Percentiles rank a stretch among this genome's conserved stretches.
Evolutionary conservation across 2,888 invertebrate genomes (phyloP).

Genomic region (Kuschelorhynchus macadamiae): DNA sequence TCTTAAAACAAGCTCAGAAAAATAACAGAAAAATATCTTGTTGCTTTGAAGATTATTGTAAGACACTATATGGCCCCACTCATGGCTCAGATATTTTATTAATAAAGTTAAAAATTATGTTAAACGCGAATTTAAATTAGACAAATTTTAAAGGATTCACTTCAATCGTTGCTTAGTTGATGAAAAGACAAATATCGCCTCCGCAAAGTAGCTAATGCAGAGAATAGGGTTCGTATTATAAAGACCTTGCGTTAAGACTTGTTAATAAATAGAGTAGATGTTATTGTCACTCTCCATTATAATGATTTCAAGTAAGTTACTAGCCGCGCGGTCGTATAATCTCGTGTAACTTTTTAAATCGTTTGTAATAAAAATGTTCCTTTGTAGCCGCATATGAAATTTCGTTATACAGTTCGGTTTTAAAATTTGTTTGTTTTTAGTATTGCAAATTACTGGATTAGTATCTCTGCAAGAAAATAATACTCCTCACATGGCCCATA

Average conservation of each 20-base stretch:
- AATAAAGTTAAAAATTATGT: too few relatives aligned
- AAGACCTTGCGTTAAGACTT: conserved; percentile 65
- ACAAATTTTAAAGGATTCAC: too few relatives aligned
- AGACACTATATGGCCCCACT: too few relatives aligned
- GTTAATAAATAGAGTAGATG: conserved; percentile 67
- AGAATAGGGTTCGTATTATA: conserved; percentile 65
- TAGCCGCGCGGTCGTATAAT: conserved; percentile 53
- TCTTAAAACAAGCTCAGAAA: too few relatives aligned
- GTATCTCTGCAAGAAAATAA: conserved; percentile 10
- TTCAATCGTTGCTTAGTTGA: conserved; percentile 48
- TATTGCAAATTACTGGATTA: not conserved
- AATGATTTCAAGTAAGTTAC: conserved; percentile 60
- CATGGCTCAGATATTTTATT: too few relatives aligned
- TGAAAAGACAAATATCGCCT: conserved; percentile 61
- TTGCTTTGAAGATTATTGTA: too few relatives aligned
- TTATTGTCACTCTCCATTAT: conserved; percentile 64
- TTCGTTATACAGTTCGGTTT: not conserved
- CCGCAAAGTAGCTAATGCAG: conserved; percentile 62
- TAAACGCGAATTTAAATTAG: too few relatives aligned
- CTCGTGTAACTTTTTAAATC: conserved; percentile 51
- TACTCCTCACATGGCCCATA: conserved; percentile 10
- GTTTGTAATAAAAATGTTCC: conserved; percentile 39
- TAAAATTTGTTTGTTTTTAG: not conserved
- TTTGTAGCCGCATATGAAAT: conserved; percentile 15
- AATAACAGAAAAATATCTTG: too few relatives aligned